phyloP scores from a whole-genome alignment of 2,888 invertebrate genomes.

The Yponomeuta evonymella region DNA sequence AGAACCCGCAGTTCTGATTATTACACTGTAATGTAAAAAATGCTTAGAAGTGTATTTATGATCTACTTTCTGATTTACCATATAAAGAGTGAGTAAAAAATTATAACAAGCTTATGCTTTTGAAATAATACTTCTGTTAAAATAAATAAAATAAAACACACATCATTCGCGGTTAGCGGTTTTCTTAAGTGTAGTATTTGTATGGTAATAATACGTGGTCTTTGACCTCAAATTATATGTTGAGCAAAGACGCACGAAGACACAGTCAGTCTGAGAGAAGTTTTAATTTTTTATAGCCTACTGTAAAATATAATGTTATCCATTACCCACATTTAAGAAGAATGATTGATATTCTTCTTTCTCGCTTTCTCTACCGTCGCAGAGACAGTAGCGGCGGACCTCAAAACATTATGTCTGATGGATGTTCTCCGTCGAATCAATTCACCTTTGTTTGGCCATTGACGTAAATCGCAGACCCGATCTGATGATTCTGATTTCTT shows the following conservation, averaged over 20 bases:
- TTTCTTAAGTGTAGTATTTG: neutral
- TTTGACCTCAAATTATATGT: neutral
- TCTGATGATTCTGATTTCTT: neutral
- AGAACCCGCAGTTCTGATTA: too few relatives aligned
- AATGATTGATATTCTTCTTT: neutral
- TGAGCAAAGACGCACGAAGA: neutral
- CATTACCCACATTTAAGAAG: neutral
- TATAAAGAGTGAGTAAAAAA: neutral
- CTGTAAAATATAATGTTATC: neutral
- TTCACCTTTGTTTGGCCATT: slow-evolving; percentile 47
- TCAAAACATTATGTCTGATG: neutral
- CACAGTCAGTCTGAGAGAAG: neutral
- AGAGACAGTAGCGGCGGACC: neutral
- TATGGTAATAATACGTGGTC: neutral
- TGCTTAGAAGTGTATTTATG: too few relatives aligned
- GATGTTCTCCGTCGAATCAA: slow-evolving; percentile 33
- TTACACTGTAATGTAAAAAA: too few relatives aligned
- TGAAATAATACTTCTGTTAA: too few relatives aligned
- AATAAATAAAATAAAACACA: too few relatives aligned
- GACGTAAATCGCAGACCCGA: slow-evolving; percentile 36
- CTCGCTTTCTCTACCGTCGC: neutral
- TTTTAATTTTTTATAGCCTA: neutral
- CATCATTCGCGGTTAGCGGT: neutral
- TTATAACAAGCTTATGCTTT: too few relatives aligned
- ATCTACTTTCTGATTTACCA: too few relatives aligned